Base-by-base conservation (phyloP, 1,140 invertebrate species). In the Phthorimaea operculella region DNA sequence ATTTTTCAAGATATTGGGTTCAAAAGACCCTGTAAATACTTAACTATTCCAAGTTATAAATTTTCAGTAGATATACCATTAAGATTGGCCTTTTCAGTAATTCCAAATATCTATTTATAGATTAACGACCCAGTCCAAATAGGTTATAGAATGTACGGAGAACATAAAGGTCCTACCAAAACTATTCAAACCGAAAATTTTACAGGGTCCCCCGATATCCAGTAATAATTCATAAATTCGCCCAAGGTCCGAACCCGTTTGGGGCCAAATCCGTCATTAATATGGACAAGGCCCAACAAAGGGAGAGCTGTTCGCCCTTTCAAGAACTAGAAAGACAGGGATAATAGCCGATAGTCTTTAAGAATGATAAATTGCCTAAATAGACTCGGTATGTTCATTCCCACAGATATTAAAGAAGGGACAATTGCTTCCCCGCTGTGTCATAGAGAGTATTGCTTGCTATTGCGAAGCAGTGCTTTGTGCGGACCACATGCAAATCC, bases 301-400 rank as follows among this genome's bases (percentile, higher is more conserved):
- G 65, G 70, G 52, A 57, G 56, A 39, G 62, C 57, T 59, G 54
- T 70, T 68, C 66, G 65, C 66, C 74, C 66, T 67, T 69, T 58
- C 54, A 74, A 61, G 44, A 47, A 68, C 72, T 68, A 68, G 67
- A 68, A 68, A 68, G 64, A 64, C 69, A 75, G 63, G 67, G 60
- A 76, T 72, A 79, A 76, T 71, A 74, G 67, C 60, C 56, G 63
- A 67, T 70, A 66, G 63, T 71, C 65, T 77, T 84, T 81, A 83
- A 82, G 79, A 82, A 82, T 84, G 81, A 84, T 84, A 82, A 84
- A 84, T 84, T 79, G 72, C 76, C 70, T 58, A 81, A 78, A 80
- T 79, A 75, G 74, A 80, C 68, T 75, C 76, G 81, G 81, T 73
- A 82, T 81, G 81, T 84, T 77, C 72, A 81, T 84, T 84, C 81